These are phyloP conservation scores for Urocolius indicus DNA, from an alignment of 2,113 vertebrate species.

Conservation along the genomic window DNA sequence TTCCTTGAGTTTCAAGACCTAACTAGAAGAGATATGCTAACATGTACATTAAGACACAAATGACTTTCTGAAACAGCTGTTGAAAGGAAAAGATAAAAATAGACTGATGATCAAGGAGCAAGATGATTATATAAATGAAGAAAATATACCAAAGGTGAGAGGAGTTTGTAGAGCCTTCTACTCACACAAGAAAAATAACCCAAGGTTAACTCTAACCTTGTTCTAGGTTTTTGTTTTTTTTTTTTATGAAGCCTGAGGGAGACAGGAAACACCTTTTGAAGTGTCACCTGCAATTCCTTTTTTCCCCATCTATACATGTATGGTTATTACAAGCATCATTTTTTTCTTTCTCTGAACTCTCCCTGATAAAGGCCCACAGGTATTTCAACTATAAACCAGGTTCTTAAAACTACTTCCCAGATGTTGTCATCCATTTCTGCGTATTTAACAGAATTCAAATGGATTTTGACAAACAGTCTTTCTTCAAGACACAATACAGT, in stretches of 20 bases:
- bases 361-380: constrained; percentile 14
- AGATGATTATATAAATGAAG: background rate
- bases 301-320: background rate
- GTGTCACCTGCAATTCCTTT: constrained; percentile 32
- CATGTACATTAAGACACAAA: background rate
- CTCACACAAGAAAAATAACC: background rate
- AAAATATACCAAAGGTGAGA: background rate
- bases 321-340: background rate
- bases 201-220: constrained; percentile 49
- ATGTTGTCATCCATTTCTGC: background rate
- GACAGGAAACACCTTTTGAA: constrained; percentile 42
- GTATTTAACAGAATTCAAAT: constrained; percentile 69
- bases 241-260: constrained; percentile 36
- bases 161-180: background rate
- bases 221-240: background rate
- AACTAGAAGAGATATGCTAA: background rate
- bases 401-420: constrained; percentile 20
- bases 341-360: background rate
- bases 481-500: constrained; percentile 56
- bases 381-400: constrained; percentile 37
- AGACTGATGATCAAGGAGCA: background rate
- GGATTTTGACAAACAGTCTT: constrained; percentile 64
- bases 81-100: background rate
- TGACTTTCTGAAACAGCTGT: background rate
- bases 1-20: background rate